Percentiles rank a stretch among this genome's conserved stretches.
Evolutionary conservation across 2,888 invertebrate species (phyloP).

Genomic region (Drosophila stalkeri): DNA sequence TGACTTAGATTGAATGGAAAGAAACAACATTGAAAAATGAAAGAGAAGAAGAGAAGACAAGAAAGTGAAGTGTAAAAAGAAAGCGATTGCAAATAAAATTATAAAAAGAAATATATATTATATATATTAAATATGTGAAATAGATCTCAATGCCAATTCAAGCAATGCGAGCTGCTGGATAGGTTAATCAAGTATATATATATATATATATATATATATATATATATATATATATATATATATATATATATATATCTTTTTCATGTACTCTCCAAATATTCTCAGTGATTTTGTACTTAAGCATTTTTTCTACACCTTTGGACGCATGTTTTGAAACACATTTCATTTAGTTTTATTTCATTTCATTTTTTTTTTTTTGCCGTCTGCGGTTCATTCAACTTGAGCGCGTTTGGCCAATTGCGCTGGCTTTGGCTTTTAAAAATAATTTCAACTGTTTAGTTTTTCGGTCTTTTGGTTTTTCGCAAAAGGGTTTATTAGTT

Average conservation of each 20-base stretch:
- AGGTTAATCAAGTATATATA: background rate
- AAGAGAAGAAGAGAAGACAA: background rate
- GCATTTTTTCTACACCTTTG: conserved; percentile 34
- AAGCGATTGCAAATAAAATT: background rate
- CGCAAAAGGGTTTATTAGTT: background rate
- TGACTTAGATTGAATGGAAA: background rate
- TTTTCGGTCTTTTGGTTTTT: background rate
- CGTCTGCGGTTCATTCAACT: conserved; percentile 52
- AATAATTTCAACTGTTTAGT: conserved; percentile 49
- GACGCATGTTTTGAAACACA: background rate
- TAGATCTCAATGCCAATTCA: background rate
- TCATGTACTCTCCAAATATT: background rate
- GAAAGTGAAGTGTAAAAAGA: background rate
- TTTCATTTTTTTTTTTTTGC: background rate
- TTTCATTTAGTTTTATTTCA: background rate
- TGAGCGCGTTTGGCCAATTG: conserved; percentile 34
- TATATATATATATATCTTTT: background rate
- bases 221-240: background rate
- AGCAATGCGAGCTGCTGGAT: background rate
- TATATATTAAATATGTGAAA: background rate
- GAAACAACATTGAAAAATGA: background rate
- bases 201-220: background rate
- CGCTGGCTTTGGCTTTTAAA: conserved; percentile 48
- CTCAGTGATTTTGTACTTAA: background rate
- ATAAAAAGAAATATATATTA: background rate